Conservation (phyloP, 2,888 invertebrate genomes). For the Polyploca ridens region DNA sequence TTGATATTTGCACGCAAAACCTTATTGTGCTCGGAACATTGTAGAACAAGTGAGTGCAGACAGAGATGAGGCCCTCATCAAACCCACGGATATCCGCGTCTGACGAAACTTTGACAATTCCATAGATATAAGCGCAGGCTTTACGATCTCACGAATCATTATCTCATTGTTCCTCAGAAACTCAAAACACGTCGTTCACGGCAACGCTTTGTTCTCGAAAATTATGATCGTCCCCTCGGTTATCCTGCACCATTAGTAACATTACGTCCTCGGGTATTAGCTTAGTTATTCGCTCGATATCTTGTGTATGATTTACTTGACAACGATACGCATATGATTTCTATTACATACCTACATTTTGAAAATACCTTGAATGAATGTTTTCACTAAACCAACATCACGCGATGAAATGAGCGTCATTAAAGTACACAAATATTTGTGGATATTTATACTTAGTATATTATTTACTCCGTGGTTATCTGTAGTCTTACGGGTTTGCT, state of each 20-base stretch:
- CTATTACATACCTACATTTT: neutral
- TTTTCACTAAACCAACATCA: neutral
- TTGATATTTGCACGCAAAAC: conserved; percentile 4
- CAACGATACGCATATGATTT: conserved; percentile 21
- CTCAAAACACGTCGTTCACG: conserved; percentile 68
- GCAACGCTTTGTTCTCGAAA: conserved; percentile 69
- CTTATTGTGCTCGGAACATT: conserved; percentile 20
- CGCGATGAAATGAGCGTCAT: neutral
- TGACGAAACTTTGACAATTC: conserved; percentile 64
- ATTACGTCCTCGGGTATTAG: conserved; percentile 68
- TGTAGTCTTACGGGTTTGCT: too few relatives aligned
- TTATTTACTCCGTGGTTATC: too few relatives aligned
- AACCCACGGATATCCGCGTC: conserved; percentile 51
- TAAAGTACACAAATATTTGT: too few relatives aligned
- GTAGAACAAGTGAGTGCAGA: conserved; percentile 21
- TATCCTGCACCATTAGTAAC: conserved; percentile 72
- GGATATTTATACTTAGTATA: too few relatives aligned
- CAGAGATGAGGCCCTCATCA: conserved; percentile 55
- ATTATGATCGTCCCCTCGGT: conserved; percentile 74
- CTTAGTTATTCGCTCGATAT: conserved; percentile 51
- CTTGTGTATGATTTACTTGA: conserved; percentile 43
- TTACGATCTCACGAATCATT: conserved; percentile 74
- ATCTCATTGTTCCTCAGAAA: conserved; percentile 72
- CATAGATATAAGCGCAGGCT: conserved; percentile 58
- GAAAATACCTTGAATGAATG: neutral